Evolutionary conservation across 1,140 invertebrate genomes (phyloP), one percentile per base, ranked within the genome.

Genomic region (Cyclina sinensis): DNA sequence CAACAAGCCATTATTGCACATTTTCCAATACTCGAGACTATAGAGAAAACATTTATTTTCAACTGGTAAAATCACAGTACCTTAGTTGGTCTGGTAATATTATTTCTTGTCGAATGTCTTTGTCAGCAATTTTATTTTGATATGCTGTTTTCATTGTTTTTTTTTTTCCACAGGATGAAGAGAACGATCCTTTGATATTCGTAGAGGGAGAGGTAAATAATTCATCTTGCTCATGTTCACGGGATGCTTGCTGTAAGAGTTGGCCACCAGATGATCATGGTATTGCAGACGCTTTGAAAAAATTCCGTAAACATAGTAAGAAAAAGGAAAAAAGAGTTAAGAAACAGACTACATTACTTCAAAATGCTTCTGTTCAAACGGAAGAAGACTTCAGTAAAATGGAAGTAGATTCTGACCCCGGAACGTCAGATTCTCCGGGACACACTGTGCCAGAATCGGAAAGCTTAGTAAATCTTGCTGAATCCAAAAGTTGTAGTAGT

Each of bases 401-500:
- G 84, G 84, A 86, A 74, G 73, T 86, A 12, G 84, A 86, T 46
- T 48, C 30, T 68, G 62, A 83, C 24, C 37, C 39, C 4, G 70
- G 70, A n/a, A 24, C 7, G 16, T 43, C 37, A 3, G 37, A 37
- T 18, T n/a, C n/a, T 24, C n/a, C 57, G 1, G 16, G 39, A 24
- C 27, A 48, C 0, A n/a, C 0, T n/a, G 70, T 43, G 21, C 16
- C 1, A 11, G 65, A 70, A n/a, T 30, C 32, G 9, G 70, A 46
- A 21, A 18, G 35, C 3, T n/a, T 74, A 24, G 70, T 39, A 46
- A 74, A 39, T 48, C 37, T 74, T 74, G 39, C 21, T 30, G 57
- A 81, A 57, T 62, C 79, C 24, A 81, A 81, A 65, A 81, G 73
- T 30, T 51, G 46, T 86, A 86, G 84, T 30, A 86, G 70, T 74